Conservation (phyloP, 2,113 vertebrate species). For the Microtus richardsoni region DNA sequence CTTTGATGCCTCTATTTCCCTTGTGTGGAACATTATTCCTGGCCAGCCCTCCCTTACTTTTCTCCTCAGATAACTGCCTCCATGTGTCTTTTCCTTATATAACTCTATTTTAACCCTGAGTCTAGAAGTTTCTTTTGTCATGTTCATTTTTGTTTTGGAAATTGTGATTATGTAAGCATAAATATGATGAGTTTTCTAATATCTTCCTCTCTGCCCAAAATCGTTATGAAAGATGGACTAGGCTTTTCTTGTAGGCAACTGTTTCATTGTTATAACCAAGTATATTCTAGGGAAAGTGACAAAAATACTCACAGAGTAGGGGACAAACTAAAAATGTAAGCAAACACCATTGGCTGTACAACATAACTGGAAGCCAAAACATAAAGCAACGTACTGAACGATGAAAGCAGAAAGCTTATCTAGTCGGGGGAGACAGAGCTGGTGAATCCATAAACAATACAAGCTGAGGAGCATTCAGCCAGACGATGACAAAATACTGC, state of each 20-base stretch:
- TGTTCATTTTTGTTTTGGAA: not conserved
- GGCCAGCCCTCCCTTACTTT: not conserved
- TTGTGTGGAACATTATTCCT: not conserved
- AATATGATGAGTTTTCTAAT: not conserved
- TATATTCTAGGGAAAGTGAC: not conserved
- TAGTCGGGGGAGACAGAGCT: too few relatives aligned
- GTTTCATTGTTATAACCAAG: not conserved
- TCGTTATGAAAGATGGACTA: not conserved
- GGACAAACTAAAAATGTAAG: not conserved
- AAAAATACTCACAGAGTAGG: not conserved
- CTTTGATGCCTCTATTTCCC: not conserved
- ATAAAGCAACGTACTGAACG: not conserved
- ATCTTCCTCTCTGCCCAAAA: not conserved
- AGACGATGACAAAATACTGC: not conserved
- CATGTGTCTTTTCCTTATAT: not conserved
- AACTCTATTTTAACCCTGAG: not conserved
- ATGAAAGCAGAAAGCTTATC: not conserved
- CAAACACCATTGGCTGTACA: not conserved
- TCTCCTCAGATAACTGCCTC: not conserved
- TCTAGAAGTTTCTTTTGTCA: not conserved
- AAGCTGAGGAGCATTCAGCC: not conserved
- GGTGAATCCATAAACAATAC: not conserved
- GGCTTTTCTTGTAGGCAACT: not conserved
- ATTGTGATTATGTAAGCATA: not conserved
- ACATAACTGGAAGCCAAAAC: not conserved